Base-by-base conservation (phyloP, 2,888 invertebrate genomes). In the Drosophila yooni region DNA sequence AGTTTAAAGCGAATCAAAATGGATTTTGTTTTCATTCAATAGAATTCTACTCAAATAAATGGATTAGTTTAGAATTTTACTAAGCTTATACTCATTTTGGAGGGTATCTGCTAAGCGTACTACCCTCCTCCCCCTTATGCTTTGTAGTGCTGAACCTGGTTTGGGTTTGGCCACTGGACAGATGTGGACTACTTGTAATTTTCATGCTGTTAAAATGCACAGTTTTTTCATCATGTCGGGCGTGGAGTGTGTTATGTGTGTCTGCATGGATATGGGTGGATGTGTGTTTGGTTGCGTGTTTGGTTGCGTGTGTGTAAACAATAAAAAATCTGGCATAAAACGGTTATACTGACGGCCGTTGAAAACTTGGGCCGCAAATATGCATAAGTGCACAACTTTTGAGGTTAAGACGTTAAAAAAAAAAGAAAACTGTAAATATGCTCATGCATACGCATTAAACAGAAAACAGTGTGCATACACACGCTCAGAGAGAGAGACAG, bases 401-500 rank as follows among this genome's bases (percentile, higher is more conserved):
- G 88, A 85, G 84, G 90, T 82, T 85, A 89, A 88, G 90, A 89
- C 66, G 86, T 86, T 85, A 88, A 57, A 88, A 88, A 56, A 36
- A 54, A 11, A 54, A n/a, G 36, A n/a, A 70, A 81, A 82, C 62
- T 70, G 63, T 59, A 66, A 43, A 65, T 59, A 57, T 52, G 60
- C n/a, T 58, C 15, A 51, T 40, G 70, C 64, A 40, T 27, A 52
- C 51, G 48, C 60, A 31, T 46, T 46, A 25, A 25, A 25, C 21
- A 15, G 3, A 46, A 15, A 21, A 21, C 1, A 7, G 7, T 21
- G 3, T 13, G 3, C 21, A 50, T 18, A 46, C 29, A 67, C 21
- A 40, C 25, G 58, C 29, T 46, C 43, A 33, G 21, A 48, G n/a
- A 53, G 43, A 60, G 21, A 61, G 43, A 38, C 38, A 25, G 33